These are phyloP conservation scores for Progne subis DNA, from an alignment of 2,113 vertebrate species.

Conservation along the genomic window DNA sequence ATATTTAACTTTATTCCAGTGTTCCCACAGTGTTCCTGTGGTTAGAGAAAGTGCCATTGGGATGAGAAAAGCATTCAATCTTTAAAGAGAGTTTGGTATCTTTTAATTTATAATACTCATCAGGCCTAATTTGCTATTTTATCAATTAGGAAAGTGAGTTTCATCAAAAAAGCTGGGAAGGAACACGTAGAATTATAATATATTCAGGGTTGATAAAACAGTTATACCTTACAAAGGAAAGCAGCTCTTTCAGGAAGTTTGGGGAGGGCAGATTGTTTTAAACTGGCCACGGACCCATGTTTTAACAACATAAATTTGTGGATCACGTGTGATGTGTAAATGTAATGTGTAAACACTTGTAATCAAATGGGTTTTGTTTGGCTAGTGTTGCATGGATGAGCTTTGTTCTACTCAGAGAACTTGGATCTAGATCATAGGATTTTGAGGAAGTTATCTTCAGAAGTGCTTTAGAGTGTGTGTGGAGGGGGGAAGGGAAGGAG, in stretches of 20 bases:
- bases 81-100: neutral
- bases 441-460: neutral
- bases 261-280: neutral
- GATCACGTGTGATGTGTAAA: neutral
- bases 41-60: neutral
- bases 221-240: neutral
- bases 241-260: neutral
- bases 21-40: neutral
- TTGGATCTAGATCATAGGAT: neutral
- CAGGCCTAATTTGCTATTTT: neutral
- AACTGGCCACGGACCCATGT: accelerated
- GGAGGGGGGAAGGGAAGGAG: neutral
- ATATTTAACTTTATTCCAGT: neutral
- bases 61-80: constrained; percentile 1
- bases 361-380: neutral
- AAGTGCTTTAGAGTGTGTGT: neutral
- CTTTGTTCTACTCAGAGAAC: neutral
- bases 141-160: neutral
- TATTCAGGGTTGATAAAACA: neutral
- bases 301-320: neutral
- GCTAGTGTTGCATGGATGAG: neutral
- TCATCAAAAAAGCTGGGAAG: neutral
- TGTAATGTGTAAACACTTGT: neutral
- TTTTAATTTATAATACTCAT: constrained; percentile 23
- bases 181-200: neutral